Evolutionary conservation across 1,140 invertebrate species (phyloP).

Genomic region (Lepidostoma basale): DNA sequence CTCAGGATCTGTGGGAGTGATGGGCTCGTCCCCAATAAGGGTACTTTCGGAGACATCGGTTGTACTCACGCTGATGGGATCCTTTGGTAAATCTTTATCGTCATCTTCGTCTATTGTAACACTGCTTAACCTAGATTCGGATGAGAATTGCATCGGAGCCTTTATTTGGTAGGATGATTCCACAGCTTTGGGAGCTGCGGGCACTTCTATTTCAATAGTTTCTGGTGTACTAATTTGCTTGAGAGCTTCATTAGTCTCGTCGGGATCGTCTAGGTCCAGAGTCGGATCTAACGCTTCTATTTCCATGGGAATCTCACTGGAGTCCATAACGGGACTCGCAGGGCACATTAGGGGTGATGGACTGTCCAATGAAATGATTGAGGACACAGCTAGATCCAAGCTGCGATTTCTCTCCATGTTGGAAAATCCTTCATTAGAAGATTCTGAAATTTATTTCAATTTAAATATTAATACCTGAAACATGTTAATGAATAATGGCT

Average conservation of each 20-base stretch:
- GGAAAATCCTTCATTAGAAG: constrained; percentile 55
- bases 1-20: background rate
- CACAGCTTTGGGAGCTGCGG: background rate
- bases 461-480: too few relatives aligned
- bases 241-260: constrained; percentile 3
- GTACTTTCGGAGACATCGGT: background rate
- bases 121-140: background rate
- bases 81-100: background rate
- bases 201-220: constrained; percentile 6
- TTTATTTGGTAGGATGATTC: background rate
- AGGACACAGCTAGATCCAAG: constrained; percentile 43
- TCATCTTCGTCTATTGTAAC: background rate
- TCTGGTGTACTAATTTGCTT: background rate
- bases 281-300: constrained; percentile 3
- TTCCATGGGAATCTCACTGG: background rate
- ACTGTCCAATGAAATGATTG: constrained; percentile 64
- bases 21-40: background rate
- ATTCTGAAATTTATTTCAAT: constrained; percentile 31
- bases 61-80: background rate
- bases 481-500: too few relatives aligned
- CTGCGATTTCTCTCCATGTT: constrained; percentile 53
- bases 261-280: constrained; percentile 5
- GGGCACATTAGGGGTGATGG: constrained; percentile 60
- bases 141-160: constrained; percentile 1
- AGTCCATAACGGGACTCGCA: constrained; percentile 42